Conservation (phyloP, 2,113 vertebrate genomes). For the Petroica traversi region DNA sequence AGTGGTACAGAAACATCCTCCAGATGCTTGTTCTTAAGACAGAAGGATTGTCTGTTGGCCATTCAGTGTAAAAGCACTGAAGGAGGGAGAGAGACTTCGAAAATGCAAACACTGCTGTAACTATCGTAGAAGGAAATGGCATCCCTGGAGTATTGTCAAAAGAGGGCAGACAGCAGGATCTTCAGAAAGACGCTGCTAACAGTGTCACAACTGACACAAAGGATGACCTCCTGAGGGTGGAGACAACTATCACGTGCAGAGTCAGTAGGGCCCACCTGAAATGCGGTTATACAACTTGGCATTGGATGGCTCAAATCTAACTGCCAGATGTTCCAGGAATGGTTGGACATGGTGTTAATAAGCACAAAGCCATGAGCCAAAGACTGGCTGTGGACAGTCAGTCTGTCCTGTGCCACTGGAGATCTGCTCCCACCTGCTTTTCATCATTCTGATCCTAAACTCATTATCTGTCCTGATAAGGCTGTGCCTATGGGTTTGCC, state of each 20-base stretch:
- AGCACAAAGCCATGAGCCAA: not conserved
- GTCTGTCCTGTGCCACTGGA: not conserved
- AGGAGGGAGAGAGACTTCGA: not conserved
- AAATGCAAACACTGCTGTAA: not conserved
- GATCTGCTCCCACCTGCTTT: not conserved
- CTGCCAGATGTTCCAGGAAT: not conserved
- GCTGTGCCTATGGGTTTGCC: not conserved
- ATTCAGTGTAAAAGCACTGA: too few relatives aligned
- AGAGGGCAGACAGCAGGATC: not conserved
- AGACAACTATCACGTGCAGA: rapidly evolving
- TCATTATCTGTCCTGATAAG: not conserved
- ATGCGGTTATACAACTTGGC: not conserved
- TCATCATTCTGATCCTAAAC: not conserved
- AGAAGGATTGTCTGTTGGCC: not conserved
- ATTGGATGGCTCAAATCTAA: not conserved
- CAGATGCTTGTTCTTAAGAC: not conserved
- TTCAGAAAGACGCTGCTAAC: not conserved
- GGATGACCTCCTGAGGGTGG: not conserved
- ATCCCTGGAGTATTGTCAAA: not conserved
- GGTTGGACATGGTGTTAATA: not conserved
- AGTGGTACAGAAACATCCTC: not conserved
- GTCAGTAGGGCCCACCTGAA: not conserved
- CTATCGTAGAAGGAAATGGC: not conserved
- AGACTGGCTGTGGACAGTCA: not conserved
- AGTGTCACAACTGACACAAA: not conserved